Evolutionary conservation across 1,140 invertebrate species (phyloP).

Genomic region (Ridgeia piscesae): DNA sequence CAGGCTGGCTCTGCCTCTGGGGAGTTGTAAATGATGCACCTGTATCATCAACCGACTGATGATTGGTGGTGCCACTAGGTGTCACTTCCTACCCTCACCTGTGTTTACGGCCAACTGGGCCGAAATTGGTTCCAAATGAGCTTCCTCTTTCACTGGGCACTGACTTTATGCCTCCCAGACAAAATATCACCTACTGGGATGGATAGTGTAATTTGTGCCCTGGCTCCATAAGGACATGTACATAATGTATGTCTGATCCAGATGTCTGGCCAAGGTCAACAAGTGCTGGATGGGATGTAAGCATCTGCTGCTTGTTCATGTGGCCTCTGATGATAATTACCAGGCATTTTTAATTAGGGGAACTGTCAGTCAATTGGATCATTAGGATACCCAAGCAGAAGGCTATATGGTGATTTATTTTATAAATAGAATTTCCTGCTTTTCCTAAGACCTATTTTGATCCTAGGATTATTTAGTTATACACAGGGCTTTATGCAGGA

Average conservation of each 20-base stretch:
- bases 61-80: not conserved
- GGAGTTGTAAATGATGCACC: not conserved
- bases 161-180: not conserved
- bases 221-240: not conserved
- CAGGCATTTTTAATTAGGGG: not conserved
- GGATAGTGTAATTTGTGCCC: not conserved
- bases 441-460: not conserved
- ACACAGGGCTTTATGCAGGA: too few species aligned
- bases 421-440: not conserved
- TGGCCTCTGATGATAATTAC: not conserved
- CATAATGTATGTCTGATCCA: not conserved
- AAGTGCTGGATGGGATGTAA: not conserved
- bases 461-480: not conserved
- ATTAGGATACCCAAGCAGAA: not conserved
- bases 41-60: not conserved
- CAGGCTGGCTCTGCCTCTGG: not conserved
- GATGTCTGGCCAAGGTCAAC: not conserved
- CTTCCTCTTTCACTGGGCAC: not conserved
- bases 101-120: not conserved
- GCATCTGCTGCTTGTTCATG: not conserved
- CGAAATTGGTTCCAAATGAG: not conserved
- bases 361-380: not conserved
- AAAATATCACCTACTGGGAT: not conserved
- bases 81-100: not conserved
- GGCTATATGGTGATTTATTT: not conserved